phyloP scores from a whole-genome alignment of 2,797 vertebrate genomes.

The Sciaenops ocellatus region DNA sequence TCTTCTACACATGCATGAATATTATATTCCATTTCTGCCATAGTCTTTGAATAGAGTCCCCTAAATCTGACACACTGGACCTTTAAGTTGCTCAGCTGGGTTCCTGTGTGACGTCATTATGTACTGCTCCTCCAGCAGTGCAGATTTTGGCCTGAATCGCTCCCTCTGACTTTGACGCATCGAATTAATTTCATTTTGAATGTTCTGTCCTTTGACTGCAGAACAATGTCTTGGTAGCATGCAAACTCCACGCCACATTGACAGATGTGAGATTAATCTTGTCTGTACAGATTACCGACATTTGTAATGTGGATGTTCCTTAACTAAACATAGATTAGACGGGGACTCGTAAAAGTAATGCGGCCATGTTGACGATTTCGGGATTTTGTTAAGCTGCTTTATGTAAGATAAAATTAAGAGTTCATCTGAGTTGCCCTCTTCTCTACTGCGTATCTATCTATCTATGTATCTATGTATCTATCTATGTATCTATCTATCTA shows the following conservation, averaged over 20 bases:
- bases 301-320: slow-evolving; percentile 57
- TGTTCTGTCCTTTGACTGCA: slow-evolving; percentile 35
- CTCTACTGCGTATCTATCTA: slow-evolving; percentile 22
- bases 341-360: slow-evolving; percentile 52
- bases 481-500: slow-evolving; percentile 37
- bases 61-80: too few species aligned
- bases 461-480: slow-evolving; percentile 36
- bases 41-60: too few species aligned
- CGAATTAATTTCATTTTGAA: slow-evolving; percentile 28
- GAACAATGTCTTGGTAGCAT: slow-evolving; percentile 51
- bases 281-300: slow-evolving; percentile 63
- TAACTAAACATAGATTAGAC: slow-evolving; percentile 71
- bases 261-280: slow-evolving; percentile 75
- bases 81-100: not conserved
- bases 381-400: slow-evolving; percentile 81
- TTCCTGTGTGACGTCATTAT: not conserved
- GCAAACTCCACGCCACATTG: slow-evolving; percentile 44
- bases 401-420: slow-evolving; percentile 66
- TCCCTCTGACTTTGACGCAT: slow-evolving; percentile 26
- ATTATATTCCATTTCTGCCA: too few species aligned
- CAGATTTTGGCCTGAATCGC: slow-evolving; percentile 5
- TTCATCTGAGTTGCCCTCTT: slow-evolving; percentile 64
- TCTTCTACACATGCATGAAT: too few species aligned
- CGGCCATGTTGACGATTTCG: slow-evolving; percentile 55
- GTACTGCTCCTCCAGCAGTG: not conserved